Evolutionary conservation across 2,797 vertebrate genomes (phyloP).

Genomic region (Lophius americanus): DNA sequence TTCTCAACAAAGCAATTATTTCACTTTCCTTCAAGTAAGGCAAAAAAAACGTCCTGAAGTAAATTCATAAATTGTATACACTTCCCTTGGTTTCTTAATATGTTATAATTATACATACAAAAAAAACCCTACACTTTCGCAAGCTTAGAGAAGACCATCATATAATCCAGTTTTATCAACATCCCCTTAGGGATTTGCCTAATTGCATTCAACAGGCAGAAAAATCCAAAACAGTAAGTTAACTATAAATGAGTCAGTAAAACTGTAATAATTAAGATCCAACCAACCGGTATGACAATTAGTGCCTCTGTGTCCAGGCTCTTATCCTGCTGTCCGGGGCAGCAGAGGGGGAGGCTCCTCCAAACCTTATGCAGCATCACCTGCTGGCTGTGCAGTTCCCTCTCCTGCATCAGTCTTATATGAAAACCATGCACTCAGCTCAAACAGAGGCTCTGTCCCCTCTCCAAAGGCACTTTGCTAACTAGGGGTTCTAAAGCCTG

Average conservation of each 20-base stretch:
- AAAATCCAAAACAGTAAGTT: background rate
- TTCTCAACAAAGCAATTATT: background rate
- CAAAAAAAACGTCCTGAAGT: background rate
- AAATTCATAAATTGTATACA: background rate
- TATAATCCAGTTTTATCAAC: background rate
- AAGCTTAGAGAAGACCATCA: background rate
- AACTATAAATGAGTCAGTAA: conserved; percentile 3
- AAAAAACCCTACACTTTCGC: background rate
- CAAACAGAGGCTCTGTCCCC: background rate
- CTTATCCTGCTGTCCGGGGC: conserved; percentile 38
- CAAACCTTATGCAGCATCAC: conserved; percentile 32
- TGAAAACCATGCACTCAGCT: background rate
- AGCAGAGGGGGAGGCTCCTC: conserved; percentile 38
- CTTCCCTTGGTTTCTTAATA: too few relatives aligned
- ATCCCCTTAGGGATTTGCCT: background rate
- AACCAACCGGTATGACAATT: conserved; percentile 74
- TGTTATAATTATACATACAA: background rate
- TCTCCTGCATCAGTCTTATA: conserved; percentile 41
- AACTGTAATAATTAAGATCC: conserved; percentile 2
- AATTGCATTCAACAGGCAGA: conserved; percentile 6
- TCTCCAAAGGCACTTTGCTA: conserved; percentile 7
- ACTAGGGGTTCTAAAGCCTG: conserved; percentile 36
- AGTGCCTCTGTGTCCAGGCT: conserved; percentile 65
- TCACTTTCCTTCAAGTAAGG: background rate
- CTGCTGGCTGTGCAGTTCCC: conserved; percentile 27